Conservation (phyloP, 2,113 vertebrate genomes). For the Notechis scutatus region DNA sequence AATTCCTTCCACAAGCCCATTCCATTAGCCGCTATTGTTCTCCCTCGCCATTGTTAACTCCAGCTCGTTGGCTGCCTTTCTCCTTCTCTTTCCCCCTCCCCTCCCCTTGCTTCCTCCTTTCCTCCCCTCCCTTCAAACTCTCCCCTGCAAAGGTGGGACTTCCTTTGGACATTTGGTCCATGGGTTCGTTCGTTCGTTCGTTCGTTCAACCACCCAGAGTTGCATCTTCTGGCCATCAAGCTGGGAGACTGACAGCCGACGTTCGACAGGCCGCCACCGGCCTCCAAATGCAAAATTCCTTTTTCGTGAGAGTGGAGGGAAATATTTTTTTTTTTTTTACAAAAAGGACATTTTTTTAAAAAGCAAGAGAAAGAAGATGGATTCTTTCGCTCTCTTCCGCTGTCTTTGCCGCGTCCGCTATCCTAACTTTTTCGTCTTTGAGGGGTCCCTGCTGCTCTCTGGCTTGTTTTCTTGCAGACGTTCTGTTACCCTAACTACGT, state of each 20-base stretch:
- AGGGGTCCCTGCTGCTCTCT: too few relatives aligned
- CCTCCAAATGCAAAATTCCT: not conserved
- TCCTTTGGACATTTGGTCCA: slow-evolving; percentile 41
- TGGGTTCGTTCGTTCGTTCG: not conserved
- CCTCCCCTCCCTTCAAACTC: slow-evolving; percentile 33
- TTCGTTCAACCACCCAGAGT: slow-evolving; percentile 36
- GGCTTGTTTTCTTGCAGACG: too few relatives aligned
- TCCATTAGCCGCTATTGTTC: slow-evolving; percentile 70
- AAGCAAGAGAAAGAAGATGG: too few relatives aligned
- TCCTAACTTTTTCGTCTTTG: too few relatives aligned
- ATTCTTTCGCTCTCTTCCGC: too few relatives aligned
- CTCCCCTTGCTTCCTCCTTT: not conserved
- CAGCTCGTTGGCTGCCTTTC: slow-evolving; percentile 60
- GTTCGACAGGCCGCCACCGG: not conserved
- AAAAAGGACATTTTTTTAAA: too few relatives aligned
- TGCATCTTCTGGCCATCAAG: slow-evolving; percentile 20
- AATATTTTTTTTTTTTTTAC: too few relatives aligned
- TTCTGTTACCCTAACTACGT: too few relatives aligned
- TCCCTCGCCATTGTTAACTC: slow-evolving; percentile 58
- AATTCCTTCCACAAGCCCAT: slow-evolving; percentile 67
- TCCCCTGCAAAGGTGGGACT: slow-evolving; percentile 57
- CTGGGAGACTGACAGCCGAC: not conserved
- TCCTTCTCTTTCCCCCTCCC: slow-evolving; percentile 12
- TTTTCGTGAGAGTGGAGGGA: too few relatives aligned
- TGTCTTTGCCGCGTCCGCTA: too few relatives aligned